A percentile compares a stretch with the other conserved stretches of the same genome.
These are phyloP conservation scores for Xiphophorus birchmanni DNA, from an alignment of 2,797 vertebrate genomes.

Conservation along the genomic window DNA sequence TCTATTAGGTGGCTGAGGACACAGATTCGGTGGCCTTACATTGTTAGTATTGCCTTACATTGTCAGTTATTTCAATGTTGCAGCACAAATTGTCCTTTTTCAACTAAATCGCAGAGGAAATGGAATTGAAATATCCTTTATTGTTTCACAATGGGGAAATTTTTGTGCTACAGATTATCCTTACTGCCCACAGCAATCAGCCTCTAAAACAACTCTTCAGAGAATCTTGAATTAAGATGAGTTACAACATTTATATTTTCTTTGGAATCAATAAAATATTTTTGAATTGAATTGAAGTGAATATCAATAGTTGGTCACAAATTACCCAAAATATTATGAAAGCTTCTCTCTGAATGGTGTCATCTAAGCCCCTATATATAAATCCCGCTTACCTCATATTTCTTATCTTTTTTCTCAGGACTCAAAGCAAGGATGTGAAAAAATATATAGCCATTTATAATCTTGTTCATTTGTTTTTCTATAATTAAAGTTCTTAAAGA, in stretches of 20 bases:
- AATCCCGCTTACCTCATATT: no score
- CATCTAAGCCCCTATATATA: no score
- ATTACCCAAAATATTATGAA: no score
- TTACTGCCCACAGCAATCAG: no score
- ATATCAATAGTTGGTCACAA: background rate
- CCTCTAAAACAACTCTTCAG: no score
- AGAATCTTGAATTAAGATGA: no score
- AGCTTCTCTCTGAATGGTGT: no score
- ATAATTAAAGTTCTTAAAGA: background rate
- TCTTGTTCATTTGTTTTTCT: background rate
- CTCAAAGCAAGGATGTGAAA: background rate
- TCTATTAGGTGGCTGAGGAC: slow-evolving; percentile 29
- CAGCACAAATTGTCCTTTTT: slow-evolving; percentile 10
- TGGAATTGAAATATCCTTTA: no score
- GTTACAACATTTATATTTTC: no score
- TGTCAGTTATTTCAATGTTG: slow-evolving; percentile 9
- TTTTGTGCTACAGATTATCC: background rate
- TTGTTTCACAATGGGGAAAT: no score
- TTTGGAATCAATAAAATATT: no score
- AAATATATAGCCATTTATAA: background rate
- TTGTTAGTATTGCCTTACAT: slow-evolving; percentile 4
- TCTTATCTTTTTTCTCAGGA: background rate
- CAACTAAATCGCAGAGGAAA: background rate
- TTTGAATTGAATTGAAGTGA: no score
- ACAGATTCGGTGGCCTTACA: slow-evolving; percentile 13